Evolutionary conservation across 2,888 invertebrate genomes (phyloP), one percentile per base, ranked within the genome.

Genomic region (Aleiodes leptofemur): DNA sequence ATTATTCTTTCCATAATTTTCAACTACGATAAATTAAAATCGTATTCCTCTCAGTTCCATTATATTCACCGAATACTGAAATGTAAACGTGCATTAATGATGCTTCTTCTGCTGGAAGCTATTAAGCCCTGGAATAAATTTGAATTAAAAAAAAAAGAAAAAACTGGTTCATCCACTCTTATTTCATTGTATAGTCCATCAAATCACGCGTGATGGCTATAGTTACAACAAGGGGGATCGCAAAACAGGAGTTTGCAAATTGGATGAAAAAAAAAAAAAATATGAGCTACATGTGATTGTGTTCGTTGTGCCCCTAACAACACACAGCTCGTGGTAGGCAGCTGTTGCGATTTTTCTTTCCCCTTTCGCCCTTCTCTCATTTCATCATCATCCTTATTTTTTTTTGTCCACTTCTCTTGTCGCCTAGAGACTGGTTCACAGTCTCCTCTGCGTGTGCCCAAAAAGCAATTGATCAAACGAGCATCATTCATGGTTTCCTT

Each of bases 391-490:
- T 34, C 34, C 34, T 34, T 34, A 34, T 66, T 68, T 76, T 71
- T 71, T 70, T 70, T 68, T 23, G 23, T 23, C 55, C 64, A 16
- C 53, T 64, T 43, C 56, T 64, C 55, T 75, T 73, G 66, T 68
- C 61, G 73, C 73, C 38, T 72, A 76, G 53, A n/a, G 50, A 31
- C 55, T 59, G 31, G 72, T 70, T 76, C 66, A 51, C 57, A 56
- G 38, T 57, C 69, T 51, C 64, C 70, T 51, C 61, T 56, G 73
- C 73, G 77, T 69, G 73, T 73, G 72, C 69, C 66, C 23, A 50
- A 31, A 69, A 53, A 59, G 79, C 81, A 83, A 85, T 83, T 83
- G 82, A 86, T 86, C 83, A 82, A 84, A 83, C 81, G 83, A 76
- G 79, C 82, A 73, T 73, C 76, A 76, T 76, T 72, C 69, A 76